Percentiles rank a stretch among this genome's conserved stretches.
Evolutionary conservation across 2,888 invertebrate genomes (phyloP).

Genomic region (Cerastis rubricosa): DNA sequence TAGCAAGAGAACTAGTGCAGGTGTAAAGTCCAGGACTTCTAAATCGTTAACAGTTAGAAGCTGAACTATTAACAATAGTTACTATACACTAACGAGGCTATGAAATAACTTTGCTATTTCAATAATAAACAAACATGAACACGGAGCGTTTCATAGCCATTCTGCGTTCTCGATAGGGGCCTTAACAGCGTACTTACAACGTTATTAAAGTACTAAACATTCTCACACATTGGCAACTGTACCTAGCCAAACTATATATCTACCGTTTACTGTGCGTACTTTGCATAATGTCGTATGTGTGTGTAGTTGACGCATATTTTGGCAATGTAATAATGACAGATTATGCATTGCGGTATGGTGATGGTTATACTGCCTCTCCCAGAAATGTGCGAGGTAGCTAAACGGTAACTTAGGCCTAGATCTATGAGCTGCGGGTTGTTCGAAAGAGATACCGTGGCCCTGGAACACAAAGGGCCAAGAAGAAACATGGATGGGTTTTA

Average conservation of each 20-base stretch:
- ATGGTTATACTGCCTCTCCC: background rate
- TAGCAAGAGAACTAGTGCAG: background rate
- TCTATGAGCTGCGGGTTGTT: too few species aligned
- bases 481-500: too few species aligned
- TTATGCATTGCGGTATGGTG: background rate
- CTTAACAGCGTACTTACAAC: conserved; percentile 18
- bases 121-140: conserved; percentile 29
- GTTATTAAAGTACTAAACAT: conserved; percentile 53
- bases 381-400: background rate
- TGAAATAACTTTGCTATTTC: conserved; percentile 36
- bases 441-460: too few species aligned
- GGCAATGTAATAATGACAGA: background rate
- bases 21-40: conserved; percentile 2
- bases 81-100: conserved; percentile 17
- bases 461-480: too few species aligned
- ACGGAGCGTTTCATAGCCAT: conserved; percentile 24
- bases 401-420: background rate
- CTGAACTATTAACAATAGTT: background rate
- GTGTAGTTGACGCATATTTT: background rate
- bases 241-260: background rate
- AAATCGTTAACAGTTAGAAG: conserved; percentile 4
- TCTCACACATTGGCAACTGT: conserved; percentile 38
- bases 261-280: background rate
- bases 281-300: conserved; percentile 5
- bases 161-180: conserved; percentile 38